Conservation (phyloP, 2,113 vertebrate genomes). For the Helogale parvula region DNA sequence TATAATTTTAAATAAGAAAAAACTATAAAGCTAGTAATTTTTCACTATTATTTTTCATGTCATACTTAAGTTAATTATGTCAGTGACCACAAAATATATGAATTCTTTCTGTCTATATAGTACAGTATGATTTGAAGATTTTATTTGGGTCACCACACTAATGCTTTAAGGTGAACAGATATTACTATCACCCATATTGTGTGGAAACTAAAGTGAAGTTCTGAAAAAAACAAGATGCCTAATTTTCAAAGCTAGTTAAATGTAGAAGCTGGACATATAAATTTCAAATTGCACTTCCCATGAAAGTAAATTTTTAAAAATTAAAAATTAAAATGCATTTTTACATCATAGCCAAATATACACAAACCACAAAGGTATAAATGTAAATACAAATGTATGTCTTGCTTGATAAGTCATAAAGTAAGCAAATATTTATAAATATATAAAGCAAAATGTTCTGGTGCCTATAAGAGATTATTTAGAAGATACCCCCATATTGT, state of each 20-base stretch:
- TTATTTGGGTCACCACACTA: background rate
- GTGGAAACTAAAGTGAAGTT: background rate
- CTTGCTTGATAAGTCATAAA: background rate
- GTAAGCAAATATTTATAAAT: background rate
- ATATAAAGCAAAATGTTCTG: background rate
- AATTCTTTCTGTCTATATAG: background rate
- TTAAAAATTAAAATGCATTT: background rate
- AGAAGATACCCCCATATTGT: background rate
- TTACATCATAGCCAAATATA: background rate
- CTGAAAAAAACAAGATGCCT: background rate
- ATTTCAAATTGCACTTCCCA: background rate
- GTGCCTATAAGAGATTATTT: background rate
- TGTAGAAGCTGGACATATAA: background rate
- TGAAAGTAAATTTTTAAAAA: constrained; percentile 1
- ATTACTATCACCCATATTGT: background rate
- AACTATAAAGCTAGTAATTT: background rate
- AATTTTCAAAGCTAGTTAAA: constrained; percentile 10
- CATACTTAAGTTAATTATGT: background rate
- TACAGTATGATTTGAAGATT: background rate
- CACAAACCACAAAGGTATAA: background rate
- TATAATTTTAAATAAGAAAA: constrained; percentile 26
- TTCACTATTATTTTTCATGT: background rate
- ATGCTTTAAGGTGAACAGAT: background rate
- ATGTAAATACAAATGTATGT: background rate
- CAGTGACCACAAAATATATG: background rate